These are phyloP conservation scores for Entomyzon cyanotis DNA, from an alignment of 2,113 vertebrate species.

Conservation along the genomic window DNA sequence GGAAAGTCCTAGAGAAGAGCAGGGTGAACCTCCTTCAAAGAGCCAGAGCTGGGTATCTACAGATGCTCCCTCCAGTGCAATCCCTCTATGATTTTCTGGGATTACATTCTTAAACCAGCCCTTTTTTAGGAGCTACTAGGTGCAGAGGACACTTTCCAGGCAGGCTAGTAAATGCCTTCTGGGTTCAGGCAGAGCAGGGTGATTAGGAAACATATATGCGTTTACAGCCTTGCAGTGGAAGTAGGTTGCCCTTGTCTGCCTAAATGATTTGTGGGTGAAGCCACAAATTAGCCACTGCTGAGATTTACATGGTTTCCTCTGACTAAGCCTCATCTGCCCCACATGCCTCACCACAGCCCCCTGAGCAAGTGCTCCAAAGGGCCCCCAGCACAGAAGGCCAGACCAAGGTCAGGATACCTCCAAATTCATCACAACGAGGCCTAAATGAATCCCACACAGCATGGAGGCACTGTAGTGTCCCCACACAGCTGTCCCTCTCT, in stretches of 20 bases:
- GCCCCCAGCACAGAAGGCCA: neutral
- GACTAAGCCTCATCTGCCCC: neutral
- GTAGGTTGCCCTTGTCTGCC: neutral
- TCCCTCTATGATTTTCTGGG: neutral
- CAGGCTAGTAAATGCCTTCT: neutral
- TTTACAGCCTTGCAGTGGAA: neutral
- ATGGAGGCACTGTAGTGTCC: neutral
- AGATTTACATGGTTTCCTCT: neutral
- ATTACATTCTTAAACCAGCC: neutral
- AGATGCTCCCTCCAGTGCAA: neutral
- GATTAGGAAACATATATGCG: neutral
- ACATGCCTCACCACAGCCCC: neutral
- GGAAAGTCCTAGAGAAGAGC: neutral
- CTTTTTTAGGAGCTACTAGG: neutral
- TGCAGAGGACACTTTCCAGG: neutral
- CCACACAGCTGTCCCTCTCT: neutral
- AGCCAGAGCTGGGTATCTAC: neutral
- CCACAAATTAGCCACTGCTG: neutral
- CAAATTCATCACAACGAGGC: neutral
- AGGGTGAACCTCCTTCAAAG: neutral
- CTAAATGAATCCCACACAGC: neutral
- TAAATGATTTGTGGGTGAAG: neutral
- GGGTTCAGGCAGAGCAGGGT: neutral
- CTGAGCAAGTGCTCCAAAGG: neutral
- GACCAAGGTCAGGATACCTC: neutral